phyloP scores from a whole-genome alignment of 2,888 invertebrate genomes.

The Leuctra nigra region DNA sequence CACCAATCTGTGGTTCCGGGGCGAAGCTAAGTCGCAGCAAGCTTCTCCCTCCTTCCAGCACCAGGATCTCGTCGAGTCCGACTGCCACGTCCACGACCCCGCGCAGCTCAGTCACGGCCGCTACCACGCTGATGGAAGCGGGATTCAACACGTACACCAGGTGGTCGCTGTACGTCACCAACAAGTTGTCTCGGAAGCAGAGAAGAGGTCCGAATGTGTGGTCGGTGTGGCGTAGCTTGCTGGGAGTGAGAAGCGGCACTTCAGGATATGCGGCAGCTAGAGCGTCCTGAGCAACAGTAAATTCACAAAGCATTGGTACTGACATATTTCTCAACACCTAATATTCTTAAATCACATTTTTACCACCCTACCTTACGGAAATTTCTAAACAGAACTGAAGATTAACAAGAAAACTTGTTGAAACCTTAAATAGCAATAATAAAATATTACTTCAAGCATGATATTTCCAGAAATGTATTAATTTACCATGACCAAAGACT shows the following conservation, averaged over 20 bases:
- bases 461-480: too few species aligned
- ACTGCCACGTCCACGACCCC: conserved; percentile 27
- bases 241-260: conserved; percentile 41
- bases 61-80: conserved; percentile 53
- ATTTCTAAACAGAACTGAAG: too few species aligned
- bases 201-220: conserved; percentile 57
- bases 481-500: too few species aligned
- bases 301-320: not conserved
- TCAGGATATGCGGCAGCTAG: conserved; percentile 27
- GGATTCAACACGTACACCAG: conserved; percentile 72
- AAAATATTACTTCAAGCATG: too few species aligned
- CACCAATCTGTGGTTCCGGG: too few species aligned
- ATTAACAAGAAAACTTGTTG: too few species aligned
- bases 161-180: conserved; percentile 67
- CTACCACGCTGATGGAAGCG: conserved; percentile 55
- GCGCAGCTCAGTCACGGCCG: conserved; percentile 46
- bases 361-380: too few species aligned
- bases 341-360: too few species aligned
- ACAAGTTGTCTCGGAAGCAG: conserved; percentile 61
- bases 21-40: conserved; percentile 67
- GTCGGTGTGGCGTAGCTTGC: conserved; percentile 43
- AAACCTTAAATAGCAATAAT: too few species aligned
- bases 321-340: not conserved
- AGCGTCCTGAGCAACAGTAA: conserved; percentile 25
- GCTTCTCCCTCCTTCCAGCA: conserved; percentile 72